Base-by-base conservation (phyloP, 2,888 invertebrate genomes). In the Brachylomia viminalis region DNA sequence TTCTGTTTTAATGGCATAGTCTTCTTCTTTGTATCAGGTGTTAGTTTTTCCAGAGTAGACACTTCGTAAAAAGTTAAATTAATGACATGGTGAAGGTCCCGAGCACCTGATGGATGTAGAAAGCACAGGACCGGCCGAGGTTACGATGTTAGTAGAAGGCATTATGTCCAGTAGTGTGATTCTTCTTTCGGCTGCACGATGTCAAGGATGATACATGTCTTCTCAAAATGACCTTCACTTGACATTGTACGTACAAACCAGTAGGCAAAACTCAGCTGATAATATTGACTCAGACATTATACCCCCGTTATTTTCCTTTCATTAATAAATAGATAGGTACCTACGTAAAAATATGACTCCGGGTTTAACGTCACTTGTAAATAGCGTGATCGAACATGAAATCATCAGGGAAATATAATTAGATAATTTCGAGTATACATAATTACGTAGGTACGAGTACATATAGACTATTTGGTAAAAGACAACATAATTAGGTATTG, bases 331-430 rank as follows among this genome's bases (percentile, higher is more conserved):
- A 56, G n/a, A 70, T 82, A 59, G 17, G 6, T 47, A 47, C 6
- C 6, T 20, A 38, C 15, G 47, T 61, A 49, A 56, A 61, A 52
- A 56, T 73, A 71, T 73, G 70, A 71, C 56, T 59, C 15, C 4
- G 27, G 61, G 42, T 62, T 73, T 66, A 38, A 0, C 47, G 10
- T 66, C 87, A 84, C 42, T 54, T 17, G 72, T 79, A 72, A 74
- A 72, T 73, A 78, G 58, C 86, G 80, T 83, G 83, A 65, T 52
- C 20, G n/a, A 15, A 54, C 7, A 52, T 84, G 87, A 79, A 68
- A 72, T 83, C 83, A 86, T 59, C 56, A 38, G n/a, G 72, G 38
- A 78, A 86, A 77, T 38, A 30, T 52, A 42, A 10, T 65, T 42
- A 66, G 72, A 61, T 72, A 64, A 23, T n/a, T 47, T 15, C 2